Base-by-base conservation (phyloP, 2,113 vertebrate species). In the Malurus elegans region DNA sequence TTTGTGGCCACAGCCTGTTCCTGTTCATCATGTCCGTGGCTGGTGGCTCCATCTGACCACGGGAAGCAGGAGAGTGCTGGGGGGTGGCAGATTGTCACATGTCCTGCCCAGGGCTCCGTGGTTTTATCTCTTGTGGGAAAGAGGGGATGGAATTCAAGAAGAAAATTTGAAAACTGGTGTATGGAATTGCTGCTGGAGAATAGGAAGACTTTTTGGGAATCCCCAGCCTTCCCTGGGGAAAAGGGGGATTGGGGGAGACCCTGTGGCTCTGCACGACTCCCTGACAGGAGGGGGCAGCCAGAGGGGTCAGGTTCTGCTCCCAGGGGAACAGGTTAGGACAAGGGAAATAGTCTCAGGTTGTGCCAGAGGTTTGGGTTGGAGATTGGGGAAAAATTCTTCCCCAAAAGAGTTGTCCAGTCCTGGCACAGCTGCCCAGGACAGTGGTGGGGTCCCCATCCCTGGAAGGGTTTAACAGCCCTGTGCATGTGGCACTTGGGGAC, bases 301-400 rank as follows among this genome's bases (percentile, higher is more conserved):
- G 15, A 24, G 40, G 16, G 8, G 4, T 42, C 1, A 0, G 40
- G 57, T 34, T 72, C 6, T 88, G 40, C 48, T 56, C 4, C 6
- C 57, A 56, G 50, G 29, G 42, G 26, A 64, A n/a, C n/a, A n/a
- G n/a, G n/a, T n/a, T n/a, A n/a, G 69, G 23, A 74, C 0, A 1
- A n/a, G 32, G 51, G 76, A 0, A 53, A 31, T 0, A 0, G 14
- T 70, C 54, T 40, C 40, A n/a, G 8, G 14, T 0, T 74, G 14
- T 0, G 40, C 7, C 9, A 10, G 47, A 0, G 16, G 23, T 2
- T 51, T 8, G 6, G 23, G 1, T 4, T 6, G n/a, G 40, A 26
- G 0, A 18, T 15, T 12, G 4, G 12, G 38, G 20, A 16, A 18
- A 61, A 34, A 16, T 40, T 4, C 47, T 69, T 40, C 40, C 23